Base-by-base conservation (phyloP, 1,140 invertebrate genomes). In the Drosophila leontia region DNA sequence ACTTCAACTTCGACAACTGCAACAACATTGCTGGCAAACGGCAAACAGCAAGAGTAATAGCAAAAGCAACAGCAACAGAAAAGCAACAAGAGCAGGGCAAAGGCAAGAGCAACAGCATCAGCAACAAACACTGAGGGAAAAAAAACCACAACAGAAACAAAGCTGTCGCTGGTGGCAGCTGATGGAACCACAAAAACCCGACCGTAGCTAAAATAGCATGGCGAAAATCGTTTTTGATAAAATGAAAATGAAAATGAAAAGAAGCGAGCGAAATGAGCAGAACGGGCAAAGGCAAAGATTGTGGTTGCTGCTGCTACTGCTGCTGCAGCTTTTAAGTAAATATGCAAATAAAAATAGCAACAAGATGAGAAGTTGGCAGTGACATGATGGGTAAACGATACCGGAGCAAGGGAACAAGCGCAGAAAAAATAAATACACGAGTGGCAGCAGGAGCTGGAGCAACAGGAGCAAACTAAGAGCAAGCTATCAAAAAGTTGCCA, bases 1-100 rank as follows among this genome's bases (percentile, higher is more conserved):
- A 87, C 84, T 87, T 84, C 80, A 90, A 68, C 68, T 88, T 87
- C 81, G 84, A 87, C 81, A 90, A 78, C 80, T 87, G 80, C 82
- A 79, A 79, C 67, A 79, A 79, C 76, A 77, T 56, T 69, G 61
- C 56, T 44, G 45, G 42, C 37, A 68, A 71, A 45, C 63, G 59
- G 39, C 29, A 45, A 23, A 23, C 35, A 26, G 56, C 44, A 50
- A 39, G 15, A 41, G 57, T 34, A 23, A 42, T 7, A 48, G 44
- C 15, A 48, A 48, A 15, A 15, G 56, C 71, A 39, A 23, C 32
- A 58, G 55, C 63, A 60, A 29, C 58, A 53, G 53, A 59, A 56
- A 62, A 65, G 64, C 68, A 69, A 51, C 78, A 80, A 64, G 65
- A 75, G 68, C 70, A 26, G 34, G 19, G 53, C 57, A 70, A 34